phyloP scores from a whole-genome alignment of 2,113 vertebrate species.

The Salvelinus sp. region DNA sequence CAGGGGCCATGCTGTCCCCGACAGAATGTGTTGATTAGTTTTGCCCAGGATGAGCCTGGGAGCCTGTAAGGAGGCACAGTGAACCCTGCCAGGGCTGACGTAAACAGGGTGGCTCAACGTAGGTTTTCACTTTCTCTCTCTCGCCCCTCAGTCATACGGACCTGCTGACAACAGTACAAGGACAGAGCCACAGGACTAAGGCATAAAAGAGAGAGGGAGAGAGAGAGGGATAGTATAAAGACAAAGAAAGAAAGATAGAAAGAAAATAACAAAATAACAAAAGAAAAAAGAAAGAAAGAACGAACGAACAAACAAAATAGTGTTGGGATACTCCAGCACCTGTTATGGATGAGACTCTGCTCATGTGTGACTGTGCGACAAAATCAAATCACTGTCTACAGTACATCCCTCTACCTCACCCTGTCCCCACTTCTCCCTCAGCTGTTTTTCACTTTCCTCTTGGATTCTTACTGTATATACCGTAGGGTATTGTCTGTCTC shows the following conservation, averaged over 20 bases:
- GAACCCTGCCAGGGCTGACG: background rate
- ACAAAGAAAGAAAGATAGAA: slow-evolving; percentile 6
- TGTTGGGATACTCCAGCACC: slow-evolving; percentile 40
- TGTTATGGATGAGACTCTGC: slow-evolving; percentile 68
- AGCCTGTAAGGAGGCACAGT: background rate
- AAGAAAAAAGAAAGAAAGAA: slow-evolving; percentile 1
- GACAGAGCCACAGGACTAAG: slow-evolving; percentile 6
- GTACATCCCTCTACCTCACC: slow-evolving; percentile 13
- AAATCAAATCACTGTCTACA: slow-evolving; percentile 71
- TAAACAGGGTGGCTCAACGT: background rate
- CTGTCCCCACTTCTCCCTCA: background rate
- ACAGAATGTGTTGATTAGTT: slow-evolving; percentile 73
- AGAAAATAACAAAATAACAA: background rate
- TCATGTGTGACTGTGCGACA: slow-evolving; percentile 67
- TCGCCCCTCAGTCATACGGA: slow-evolving; percentile 25
- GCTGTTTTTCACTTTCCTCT: too few species aligned
- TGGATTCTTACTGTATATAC: too few species aligned
- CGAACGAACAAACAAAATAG: background rate
- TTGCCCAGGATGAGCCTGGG: slow-evolving; percentile 33
- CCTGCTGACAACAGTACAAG: slow-evolving; percentile 30
- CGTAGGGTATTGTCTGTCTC: too few species aligned
- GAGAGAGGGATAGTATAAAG: slow-evolving; percentile 12
- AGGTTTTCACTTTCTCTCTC: background rate
- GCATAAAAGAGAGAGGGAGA: background rate
- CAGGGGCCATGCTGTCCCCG: slow-evolving; percentile 45